A percentile compares a stretch with the other conserved stretches of the same genome.
These are phyloP conservation scores for Hydrolagus colliei DNA, from an alignment of 2,797 vertebrate species.

Conservation along the genomic window DNA sequence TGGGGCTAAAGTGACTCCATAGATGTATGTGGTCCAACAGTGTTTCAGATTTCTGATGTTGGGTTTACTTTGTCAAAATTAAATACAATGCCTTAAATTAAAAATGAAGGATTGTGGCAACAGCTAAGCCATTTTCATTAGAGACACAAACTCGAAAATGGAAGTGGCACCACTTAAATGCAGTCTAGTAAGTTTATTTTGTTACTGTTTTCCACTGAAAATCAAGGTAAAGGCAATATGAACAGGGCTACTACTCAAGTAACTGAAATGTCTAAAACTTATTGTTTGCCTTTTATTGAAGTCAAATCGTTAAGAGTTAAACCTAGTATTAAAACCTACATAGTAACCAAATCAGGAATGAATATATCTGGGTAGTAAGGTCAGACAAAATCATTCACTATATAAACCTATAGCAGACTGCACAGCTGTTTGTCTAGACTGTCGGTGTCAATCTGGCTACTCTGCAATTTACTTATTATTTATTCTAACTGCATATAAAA, in stretches of 20 bases:
- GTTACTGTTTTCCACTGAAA: background rate
- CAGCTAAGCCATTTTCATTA: constrained; percentile 1
- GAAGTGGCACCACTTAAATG: background rate
- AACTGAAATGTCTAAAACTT: background rate
- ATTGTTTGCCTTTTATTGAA: background rate
- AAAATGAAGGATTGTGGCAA: background rate
- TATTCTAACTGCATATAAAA: background rate
- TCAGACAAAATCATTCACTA: constrained; percentile 15
- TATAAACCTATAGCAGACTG: constrained; percentile 8
- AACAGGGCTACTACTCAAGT: background rate
- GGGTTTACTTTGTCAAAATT: background rate
- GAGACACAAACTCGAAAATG: background rate
- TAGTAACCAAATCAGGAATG: background rate
- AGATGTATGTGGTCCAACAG: background rate
- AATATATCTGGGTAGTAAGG: background rate
- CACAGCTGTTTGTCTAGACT: constrained; percentile 28
- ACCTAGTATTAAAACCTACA: constrained; percentile 4
- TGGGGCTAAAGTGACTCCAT: too few species aligned
- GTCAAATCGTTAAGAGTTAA: background rate
- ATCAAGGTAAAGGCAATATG: background rate
- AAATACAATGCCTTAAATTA: background rate
- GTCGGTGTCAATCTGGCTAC: background rate
- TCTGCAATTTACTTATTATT: background rate
- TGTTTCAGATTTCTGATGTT: background rate
- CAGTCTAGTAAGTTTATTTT: background rate